Base-by-base conservation (phyloP, 2,113 vertebrate genomes). In the Tonatia bakeri region DNA sequence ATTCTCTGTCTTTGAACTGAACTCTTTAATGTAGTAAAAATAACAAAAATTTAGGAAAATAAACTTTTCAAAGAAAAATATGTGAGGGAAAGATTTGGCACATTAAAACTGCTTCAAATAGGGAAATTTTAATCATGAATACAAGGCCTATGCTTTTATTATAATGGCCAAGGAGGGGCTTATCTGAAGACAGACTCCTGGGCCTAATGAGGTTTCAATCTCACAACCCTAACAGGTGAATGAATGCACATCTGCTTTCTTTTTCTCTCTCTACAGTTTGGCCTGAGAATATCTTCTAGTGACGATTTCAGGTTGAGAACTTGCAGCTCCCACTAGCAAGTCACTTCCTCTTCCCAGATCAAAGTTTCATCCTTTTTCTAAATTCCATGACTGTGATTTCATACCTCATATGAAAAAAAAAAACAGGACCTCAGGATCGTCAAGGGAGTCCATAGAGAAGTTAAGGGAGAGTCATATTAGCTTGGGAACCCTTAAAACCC, bases 21-120 rank as follows among this genome's bases (percentile, higher is more conserved):
- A 14, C 50, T 3, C 6, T 95, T 75, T 87, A 24, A 67, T 61
- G 24, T 19, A 64, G 11, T 52, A 75, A 91, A 59, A 86, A 84
- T 64, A 93, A 93, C 24, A 54, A 56, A 96, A 84, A 84, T 94
- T 94, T 73, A 90, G 69, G 20, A 83, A 82, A 88, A 92, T 17
- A 85, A 70, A 83, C 64, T 83, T 91, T 97, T 80, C 72, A 83
- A 87, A 92, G 22, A 73, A 93, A 80, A 84, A 28, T 50, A 40
- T 24, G 22, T 52, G 64, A 91, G 76, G 69, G 10, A 80, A 75
- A 87, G 56, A 47, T 65, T 59, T 79, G 61, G 14, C 36, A 70
- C 28, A 92, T 64, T 13, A 43, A 54, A 87, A 47, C 65, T 81
- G 15, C 72, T 92, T 77, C 80, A 72, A 70, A 75, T 45, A 56